A percentile compares a stretch with the other conserved stretches of the same genome.
Evolutionary conservation across 2,888 invertebrate species (phyloP).

Genomic region (Drosophila cracens): DNA sequence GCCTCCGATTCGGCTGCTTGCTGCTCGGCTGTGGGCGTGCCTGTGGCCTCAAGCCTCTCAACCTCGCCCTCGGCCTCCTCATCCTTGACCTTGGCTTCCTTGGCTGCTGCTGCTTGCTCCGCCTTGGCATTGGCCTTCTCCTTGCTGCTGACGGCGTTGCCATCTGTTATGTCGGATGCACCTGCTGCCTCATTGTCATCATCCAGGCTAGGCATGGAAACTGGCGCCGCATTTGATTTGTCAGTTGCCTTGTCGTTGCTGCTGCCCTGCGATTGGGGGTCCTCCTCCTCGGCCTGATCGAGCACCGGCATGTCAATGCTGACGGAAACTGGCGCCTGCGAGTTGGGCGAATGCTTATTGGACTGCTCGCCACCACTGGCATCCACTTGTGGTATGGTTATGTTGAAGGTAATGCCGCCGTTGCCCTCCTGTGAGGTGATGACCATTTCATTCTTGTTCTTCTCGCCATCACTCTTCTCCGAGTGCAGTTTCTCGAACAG

Average conservation of each 20-base stretch:
- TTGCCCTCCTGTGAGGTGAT: conserved; percentile 85
- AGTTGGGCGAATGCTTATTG: conserved; percentile 66
- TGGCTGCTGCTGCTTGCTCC: conserved; percentile 45
- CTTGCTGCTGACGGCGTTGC: conserved; percentile 45
- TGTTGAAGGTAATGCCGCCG: conserved; percentile 85
- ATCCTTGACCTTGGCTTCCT: conserved; percentile 41
- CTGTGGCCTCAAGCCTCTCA: conserved; percentile 45
- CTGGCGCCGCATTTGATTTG: conserved; percentile 76
- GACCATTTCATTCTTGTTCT: conserved; percentile 82
- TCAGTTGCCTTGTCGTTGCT: conserved; percentile 61
- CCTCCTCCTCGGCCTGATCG: conserved; percentile 84
- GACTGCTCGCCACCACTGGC: conserved; percentile 62
- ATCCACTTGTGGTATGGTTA: conserved; percentile 84
- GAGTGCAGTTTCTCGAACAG: conserved; percentile 85
- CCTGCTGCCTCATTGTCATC: conserved; percentile 82
- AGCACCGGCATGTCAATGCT: conserved; percentile 85
- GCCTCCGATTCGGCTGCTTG: conserved; percentile 53
- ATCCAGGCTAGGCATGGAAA: conserved; percentile 85
- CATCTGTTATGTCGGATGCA: conserved; percentile 50
- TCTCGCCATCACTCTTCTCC: conserved; percentile 83
- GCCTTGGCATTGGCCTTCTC: conserved; percentile 39
- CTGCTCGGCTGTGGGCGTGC: conserved; percentile 52
- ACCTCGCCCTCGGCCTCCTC: conserved; percentile 28
- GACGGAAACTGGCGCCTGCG: conserved; percentile 80
- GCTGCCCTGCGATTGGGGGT: conserved; percentile 68